phyloP scores from a whole-genome alignment of 2,797 vertebrate genomes.

The Hoplostethus atlanticus region DNA sequence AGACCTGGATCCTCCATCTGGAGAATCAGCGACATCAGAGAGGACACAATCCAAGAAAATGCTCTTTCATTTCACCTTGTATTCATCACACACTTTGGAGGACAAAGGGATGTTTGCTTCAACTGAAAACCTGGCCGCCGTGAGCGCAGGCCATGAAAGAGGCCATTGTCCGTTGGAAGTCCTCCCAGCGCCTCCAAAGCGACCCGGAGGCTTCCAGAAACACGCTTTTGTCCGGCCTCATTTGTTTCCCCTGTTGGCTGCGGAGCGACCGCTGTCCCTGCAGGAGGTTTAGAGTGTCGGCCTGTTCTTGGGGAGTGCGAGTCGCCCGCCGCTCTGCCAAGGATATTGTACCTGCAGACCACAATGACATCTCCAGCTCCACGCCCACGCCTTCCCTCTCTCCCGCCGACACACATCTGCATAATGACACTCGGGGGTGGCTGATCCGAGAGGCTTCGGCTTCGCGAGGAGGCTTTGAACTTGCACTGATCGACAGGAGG shows the following conservation, averaged over 20 bases:
- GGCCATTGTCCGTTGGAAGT: conserved; percentile 65
- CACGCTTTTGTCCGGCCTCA: conserved; percentile 45
- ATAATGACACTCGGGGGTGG: conserved; percentile 49
- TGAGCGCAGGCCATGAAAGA: conserved; percentile 64
- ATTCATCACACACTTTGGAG: conserved; percentile 39
- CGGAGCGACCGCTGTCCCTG: conserved; percentile 33
- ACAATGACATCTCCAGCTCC: not conserved
- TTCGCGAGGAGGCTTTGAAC: conserved; percentile 55
- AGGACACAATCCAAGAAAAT: conserved; percentile 11
- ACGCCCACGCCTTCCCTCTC: not conserved
- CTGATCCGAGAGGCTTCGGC: conserved; percentile 38
- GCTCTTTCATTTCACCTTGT: conserved; percentile 52
- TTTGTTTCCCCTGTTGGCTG: conserved; percentile 56
- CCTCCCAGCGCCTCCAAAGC: conserved; percentile 51
- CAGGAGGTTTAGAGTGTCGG: conserved; percentile 35
- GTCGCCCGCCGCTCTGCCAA: conserved; percentile 14
- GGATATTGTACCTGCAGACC: conserved; percentile 16
- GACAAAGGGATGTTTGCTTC: conserved; percentile 62
- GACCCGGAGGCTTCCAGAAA: conserved; percentile 62
- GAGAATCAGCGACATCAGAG: conserved; percentile 32
- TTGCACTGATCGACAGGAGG: conserved; percentile 47
- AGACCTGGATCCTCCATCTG: conserved; percentile 36
- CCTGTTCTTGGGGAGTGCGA: conserved; percentile 36
- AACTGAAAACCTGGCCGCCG: conserved; percentile 34
- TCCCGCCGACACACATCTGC: conserved; percentile 1